Base-by-base conservation (phyloP, 2,888 invertebrate genomes). In the Epistrophe eligans region DNA sequence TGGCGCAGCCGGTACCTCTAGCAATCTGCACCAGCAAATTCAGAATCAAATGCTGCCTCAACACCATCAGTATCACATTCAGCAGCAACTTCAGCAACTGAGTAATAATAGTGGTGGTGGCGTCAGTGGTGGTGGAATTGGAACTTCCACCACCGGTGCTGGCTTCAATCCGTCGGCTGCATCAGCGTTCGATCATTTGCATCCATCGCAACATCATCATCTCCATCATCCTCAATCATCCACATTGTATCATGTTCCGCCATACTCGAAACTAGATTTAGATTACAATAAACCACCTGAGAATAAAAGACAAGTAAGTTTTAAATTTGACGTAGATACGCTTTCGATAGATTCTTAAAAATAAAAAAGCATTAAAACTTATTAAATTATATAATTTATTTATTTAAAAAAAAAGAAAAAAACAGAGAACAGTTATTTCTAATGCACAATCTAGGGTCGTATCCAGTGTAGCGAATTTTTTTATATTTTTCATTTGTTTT, bases 241-340 rank as follows among this genome's bases (percentile, higher is more conserved):
- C 88, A 85, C 84, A 79, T 88, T 89, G 84, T 89, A 89, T 89
- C 89, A 84, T 88, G 88, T 89, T 89, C 92, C 87, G 87, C 87
- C 92, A 92, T 92, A 92, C 89, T 92, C 93, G 90, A 93, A 93
- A 93, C 90, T 93, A 93, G 93, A 93, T 91, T 93, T 93, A 93
- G 93, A 93, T 91, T 93, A 93, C 90, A 92, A 91, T 90, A 93
- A 93, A 92, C 93, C 92, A 91, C 90, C 91, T 90, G 93, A 93
- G 91, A 91, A 91, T 91, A 93, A 93, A 91, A 92, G 93, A 92
- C 93, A 93, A 93, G 93, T 93, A 93, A 93, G 93, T 93, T 93
- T 93, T 91, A 93, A 93, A 92, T 93, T 93, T 93, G 93, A 93
- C 90, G 93, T 93, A 92, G 93, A 93, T 91, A 92, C 93, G 91